These are phyloP conservation scores for Dasypus novemcinctus DNA, from an alignment of 2,113 vertebrate genomes.

Conservation along the genomic window DNA sequence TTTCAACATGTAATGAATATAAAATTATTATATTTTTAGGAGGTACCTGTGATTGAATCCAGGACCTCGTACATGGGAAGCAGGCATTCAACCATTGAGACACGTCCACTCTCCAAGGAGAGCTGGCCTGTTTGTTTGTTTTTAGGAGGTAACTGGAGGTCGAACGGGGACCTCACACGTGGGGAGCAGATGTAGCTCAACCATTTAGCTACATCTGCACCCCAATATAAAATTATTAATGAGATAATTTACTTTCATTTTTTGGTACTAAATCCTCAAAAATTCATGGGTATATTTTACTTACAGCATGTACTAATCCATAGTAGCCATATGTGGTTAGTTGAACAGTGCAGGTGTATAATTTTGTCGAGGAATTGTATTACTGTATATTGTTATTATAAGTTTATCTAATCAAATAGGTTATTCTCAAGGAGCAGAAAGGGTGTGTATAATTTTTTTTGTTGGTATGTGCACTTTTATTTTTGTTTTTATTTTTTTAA, in stretches of 20 bases:
- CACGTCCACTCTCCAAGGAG: too few species aligned
- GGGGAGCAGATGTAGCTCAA: too few species aligned
- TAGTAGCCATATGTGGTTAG: neutral
- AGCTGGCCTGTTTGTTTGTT: too few species aligned
- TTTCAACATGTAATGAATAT: neutral
- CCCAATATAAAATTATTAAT: conserved; percentile 7
- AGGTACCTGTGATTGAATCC: too few species aligned
- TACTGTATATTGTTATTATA: neutral
- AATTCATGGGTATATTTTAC: neutral
- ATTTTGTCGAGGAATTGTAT: conserved; percentile 36
- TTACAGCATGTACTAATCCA: neutral
- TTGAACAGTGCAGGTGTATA: neutral
- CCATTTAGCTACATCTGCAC: too few species aligned
- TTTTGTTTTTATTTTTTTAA: too few species aligned
- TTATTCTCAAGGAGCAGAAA: conserved; percentile 25
- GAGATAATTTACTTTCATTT: neutral
- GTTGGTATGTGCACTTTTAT: too few species aligned
- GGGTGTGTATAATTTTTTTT: neutral
- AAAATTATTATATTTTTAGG: neutral
- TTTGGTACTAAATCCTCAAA: conserved; percentile 4
- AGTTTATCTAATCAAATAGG: neutral
- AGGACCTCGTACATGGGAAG: neutral
- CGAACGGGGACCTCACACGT: too few species aligned
- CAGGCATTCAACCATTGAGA: too few species aligned
- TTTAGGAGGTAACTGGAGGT: too few species aligned